phyloP scores from a whole-genome alignment of 2,888 invertebrate genomes.

The Macrophya annulata region DNA sequence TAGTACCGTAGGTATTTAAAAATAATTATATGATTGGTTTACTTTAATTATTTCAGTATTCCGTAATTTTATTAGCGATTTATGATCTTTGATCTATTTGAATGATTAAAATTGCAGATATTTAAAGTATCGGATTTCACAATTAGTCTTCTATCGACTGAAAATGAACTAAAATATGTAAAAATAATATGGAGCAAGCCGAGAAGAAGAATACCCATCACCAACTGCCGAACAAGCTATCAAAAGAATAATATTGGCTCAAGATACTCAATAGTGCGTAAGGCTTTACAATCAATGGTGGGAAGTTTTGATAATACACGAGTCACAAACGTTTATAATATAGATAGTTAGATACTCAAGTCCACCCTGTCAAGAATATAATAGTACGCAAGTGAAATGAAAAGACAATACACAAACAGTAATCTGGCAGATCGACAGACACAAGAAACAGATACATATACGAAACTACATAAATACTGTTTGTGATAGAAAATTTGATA shows the following conservation, averaged over 20 bases:
- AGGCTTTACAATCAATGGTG: background rate
- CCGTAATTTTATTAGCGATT: background rate
- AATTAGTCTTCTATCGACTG: background rate
- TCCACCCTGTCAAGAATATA: background rate
- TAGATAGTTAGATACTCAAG: background rate
- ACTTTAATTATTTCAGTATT: background rate
- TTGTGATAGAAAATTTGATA: background rate
- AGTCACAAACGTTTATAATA: conserved; percentile 18
- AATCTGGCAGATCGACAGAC: conserved; percentile 9
- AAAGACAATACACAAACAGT: background rate
- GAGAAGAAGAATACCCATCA: background rate
- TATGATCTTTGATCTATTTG: background rate
- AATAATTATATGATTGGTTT: background rate
- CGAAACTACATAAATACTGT: background rate
- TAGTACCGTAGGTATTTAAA: background rate
- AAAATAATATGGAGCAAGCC: background rate
- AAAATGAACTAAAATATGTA: background rate
- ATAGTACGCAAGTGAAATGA: background rate
- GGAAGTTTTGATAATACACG: background rate
- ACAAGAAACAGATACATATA: conserved; percentile 45
- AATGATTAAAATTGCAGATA: background rate
- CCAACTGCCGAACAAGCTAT: conserved; percentile 13
- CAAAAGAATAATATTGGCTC: background rate
- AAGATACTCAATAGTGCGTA: background rate
- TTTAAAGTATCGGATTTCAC: background rate